Evolutionary conservation across 2,888 invertebrate species (phyloP).

Genomic region (Drosophila colorata): DNA sequence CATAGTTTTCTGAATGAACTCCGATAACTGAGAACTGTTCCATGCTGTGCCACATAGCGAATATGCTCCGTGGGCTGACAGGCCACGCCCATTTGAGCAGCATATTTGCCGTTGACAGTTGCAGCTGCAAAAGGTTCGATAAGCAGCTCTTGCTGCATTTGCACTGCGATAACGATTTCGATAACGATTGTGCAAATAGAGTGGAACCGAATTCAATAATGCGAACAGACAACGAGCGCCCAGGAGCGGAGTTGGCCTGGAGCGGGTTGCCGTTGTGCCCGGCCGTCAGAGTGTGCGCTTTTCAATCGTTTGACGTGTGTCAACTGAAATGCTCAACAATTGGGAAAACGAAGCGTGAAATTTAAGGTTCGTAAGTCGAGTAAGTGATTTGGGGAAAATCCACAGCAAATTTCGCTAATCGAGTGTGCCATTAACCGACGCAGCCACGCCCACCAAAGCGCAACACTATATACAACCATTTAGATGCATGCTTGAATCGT

Average conservation of each 20-base stretch:
- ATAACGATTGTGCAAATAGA: slow-evolving; percentile 47
- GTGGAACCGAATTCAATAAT: slow-evolving; percentile 30
- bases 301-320: not conserved
- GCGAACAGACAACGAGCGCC: not conserved
- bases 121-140: slow-evolving; percentile 18
- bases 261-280: slow-evolving; percentile 3
- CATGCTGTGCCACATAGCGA: too few relatives aligned
- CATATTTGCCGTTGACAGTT: slow-evolving; percentile 1
- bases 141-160: slow-evolving; percentile 5
- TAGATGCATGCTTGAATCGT: not conserved
- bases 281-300: not conserved
- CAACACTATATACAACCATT: not conserved
- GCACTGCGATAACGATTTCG: slow-evolving; percentile 34
- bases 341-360: not conserved
- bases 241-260: slow-evolving; percentile 38
- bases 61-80: too few relatives aligned
- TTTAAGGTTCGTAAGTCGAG: not conserved
- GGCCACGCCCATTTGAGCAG: slow-evolving; percentile 11
- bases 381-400: not conserved
- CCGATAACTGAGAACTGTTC: too few relatives aligned
- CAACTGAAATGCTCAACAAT: slow-evolving; percentile 1
- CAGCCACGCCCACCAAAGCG: not conserved
- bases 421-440: not conserved
- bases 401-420: too few relatives aligned
- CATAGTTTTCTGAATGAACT: too few relatives aligned